These are phyloP conservation scores for Polydrusus tereticollis DNA, from an alignment of 2,888 invertebrate species.

Conservation along the genomic window DNA sequence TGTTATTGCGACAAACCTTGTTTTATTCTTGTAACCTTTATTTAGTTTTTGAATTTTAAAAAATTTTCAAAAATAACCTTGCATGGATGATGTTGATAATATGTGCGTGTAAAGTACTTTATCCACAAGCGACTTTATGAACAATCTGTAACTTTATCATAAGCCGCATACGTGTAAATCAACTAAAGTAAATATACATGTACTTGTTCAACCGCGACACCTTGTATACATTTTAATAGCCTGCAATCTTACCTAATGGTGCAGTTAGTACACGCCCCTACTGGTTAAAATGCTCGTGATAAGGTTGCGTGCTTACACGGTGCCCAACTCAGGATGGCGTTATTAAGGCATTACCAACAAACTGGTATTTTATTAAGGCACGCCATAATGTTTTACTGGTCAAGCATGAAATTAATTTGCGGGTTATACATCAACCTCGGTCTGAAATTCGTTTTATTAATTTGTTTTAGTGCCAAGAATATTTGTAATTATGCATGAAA, in stretches of 20 bases:
- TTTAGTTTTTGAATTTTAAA: no score
- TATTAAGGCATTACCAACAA: slow-evolving; percentile 39
- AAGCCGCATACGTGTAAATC: no score
- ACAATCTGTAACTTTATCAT: no score
- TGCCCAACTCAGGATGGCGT: slow-evolving; percentile 11
- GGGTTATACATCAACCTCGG: slow-evolving; percentile 11
- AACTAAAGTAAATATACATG: background rate
- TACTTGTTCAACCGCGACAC: background rate
- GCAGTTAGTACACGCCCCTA: slow-evolving; percentile 19
- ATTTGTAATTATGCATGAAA: slow-evolving; percentile 4
- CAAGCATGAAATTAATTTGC: slow-evolving; percentile 30
- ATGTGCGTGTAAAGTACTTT: no score
- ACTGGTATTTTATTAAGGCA: slow-evolving; percentile 33
- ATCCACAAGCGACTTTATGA: no score
- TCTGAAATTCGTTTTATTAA: slow-evolving; percentile 21
- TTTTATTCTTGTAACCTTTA: no score
- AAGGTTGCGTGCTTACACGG: slow-evolving; percentile 30
- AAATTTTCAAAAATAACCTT: no score
- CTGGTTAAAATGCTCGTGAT: slow-evolving; percentile 28
- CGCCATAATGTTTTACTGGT: slow-evolving; percentile 22
- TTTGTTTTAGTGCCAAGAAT: background rate
- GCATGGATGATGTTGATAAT: no score
- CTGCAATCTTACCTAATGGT: slow-evolving; percentile 9
- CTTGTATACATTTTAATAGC: slow-evolving; percentile 4
- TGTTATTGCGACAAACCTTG: no score